Evolutionary conservation across 2,888 invertebrate species (phyloP).

Genomic region (Drosophila anomalipes): DNA sequence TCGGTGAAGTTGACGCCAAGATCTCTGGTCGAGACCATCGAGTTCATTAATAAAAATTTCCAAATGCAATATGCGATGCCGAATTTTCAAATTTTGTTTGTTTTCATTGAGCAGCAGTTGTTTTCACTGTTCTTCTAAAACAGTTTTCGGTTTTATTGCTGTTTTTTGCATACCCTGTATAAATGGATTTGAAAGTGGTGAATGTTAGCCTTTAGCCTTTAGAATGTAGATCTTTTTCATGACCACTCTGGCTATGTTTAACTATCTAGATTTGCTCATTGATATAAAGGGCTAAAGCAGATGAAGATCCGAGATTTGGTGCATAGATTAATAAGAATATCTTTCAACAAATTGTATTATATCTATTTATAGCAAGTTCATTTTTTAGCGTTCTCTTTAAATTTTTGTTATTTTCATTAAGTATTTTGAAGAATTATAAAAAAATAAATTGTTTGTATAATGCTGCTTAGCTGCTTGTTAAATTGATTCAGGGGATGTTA

Average conservation of each 20-base stretch:
- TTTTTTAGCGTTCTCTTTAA: neutral
- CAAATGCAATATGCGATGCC: slow-evolving; percentile 11
- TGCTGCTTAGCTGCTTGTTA: neutral
- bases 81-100: slow-evolving; percentile 35
- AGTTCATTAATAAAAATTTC: slow-evolving; percentile 31
- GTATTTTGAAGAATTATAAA: neutral
- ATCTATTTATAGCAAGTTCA: neutral
- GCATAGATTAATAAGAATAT: neutral
- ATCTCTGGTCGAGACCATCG: slow-evolving; percentile 3
- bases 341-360: fast-evolving
- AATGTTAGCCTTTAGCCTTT: no score
- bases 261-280: neutral
- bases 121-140: neutral
- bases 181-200: neutral
- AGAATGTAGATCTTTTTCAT: neutral
- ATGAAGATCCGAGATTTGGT: neutral
- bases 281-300: neutral
- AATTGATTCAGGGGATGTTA: neutral
- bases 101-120: slow-evolving; percentile 29
- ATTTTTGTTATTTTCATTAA: neutral
- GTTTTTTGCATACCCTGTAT: slow-evolving; percentile 10
- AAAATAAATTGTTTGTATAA: neutral
- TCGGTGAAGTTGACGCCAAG: slow-evolving; percentile 55
- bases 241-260: neutral
- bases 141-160: neutral